Evolutionary conservation across 2,888 invertebrate species (phyloP), one percentile per base, ranked within the genome.

Genomic region (Nipponacmea schrenckii): DNA sequence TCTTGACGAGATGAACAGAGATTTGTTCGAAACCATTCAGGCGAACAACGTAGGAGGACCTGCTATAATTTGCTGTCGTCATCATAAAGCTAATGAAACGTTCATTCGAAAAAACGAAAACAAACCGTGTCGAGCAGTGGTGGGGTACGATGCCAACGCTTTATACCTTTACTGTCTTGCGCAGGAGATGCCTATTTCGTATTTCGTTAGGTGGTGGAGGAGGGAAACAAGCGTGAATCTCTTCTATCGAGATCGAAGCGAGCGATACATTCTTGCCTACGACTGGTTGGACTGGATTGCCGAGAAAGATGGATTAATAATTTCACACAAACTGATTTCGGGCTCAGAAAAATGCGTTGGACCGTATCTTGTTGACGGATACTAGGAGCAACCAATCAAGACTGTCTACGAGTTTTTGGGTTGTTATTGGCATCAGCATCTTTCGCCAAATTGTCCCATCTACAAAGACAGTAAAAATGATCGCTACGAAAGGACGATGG

Each of bases 41-140:
- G 39, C 39, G n/a, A 44, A 44, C 31, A 64, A 44, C 31, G 31
- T 31, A 14, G 64, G 64, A 31, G 64, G 64, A 44, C 64, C 64
- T 27, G 31, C 64, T 44, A 64, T 64, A 64, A 64, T 64, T 44
- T 64, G 31, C 31, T 14, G n/a, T 64, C 64, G 64, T 64, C 44
- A 64, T 31, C 64, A 64, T 17, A n/a, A 44, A n/a, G n/a, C n/a
- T n/a, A n/a, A n/a, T n/a, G n/a, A n/a, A n/a, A n/a, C 62, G 62
- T 62, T 62, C 62, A 62, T 62, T 62, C 62, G 62, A 62, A 27
- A 27, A 10, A 27, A 62, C 27, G 27, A 15, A 26, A 24, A 62
- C 26, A 62, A 62, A 17, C 62, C 62, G 27, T 62, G 62, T 62
- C 24, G 27, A 62, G 27, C 24, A 27, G 24, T 24, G 10, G 26